Base-by-base conservation (phyloP, 2,797 vertebrate species). In the Lacerta agilis region DNA sequence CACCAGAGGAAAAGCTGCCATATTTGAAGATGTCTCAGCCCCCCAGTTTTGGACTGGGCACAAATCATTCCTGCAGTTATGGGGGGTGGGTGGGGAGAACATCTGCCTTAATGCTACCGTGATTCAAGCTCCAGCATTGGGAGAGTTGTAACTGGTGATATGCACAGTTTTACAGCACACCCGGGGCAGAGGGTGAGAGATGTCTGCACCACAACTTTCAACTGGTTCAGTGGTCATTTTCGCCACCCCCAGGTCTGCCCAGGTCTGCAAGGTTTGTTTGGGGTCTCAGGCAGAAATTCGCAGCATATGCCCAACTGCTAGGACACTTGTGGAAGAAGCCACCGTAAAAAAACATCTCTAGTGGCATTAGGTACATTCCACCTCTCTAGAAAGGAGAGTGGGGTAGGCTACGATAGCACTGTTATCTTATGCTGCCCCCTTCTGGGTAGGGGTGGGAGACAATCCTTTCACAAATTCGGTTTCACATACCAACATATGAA, bases 341-440 rank as follows among this genome's bases (percentile, higher is more conserved):
- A 43, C 13, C 8, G 5, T 6, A 29, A 86, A 73, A 55, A 29
- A 33, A 66, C 3, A 11, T 3, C 58, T 71, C 2, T 29, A 38
- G 5, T 3, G 29, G 17, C 3, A 18, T n/a, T 13, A 13, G 10
- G 33, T 58, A 13, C 8, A 3, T 8, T 13, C 58, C 20, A 27
- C 6, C 27, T 55, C 15, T 36, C 67, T 43, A 15, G 33, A 36
- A 84, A 45, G 13, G 4, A 17, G 5, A 15, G 1, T 2, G 33
- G 15, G n/a, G 17, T 2, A 23, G 73, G 6, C 72, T 23, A 6
- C 0, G 29, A 25, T 15, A 17, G 64, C 36, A 49, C 6, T 64
- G 20, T 29, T 38, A 43, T 49, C 87, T 79, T 49, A 5, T 49
- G 29, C 67, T 80, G 82, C 87, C 87, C 69, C 29, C 87, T 73